A percentile compares a stretch with the other conserved stretches of the same genome.
Evolutionary conservation across 2,888 invertebrate genomes (phyloP).

Genomic region (Rhodophaea formosa): DNA sequence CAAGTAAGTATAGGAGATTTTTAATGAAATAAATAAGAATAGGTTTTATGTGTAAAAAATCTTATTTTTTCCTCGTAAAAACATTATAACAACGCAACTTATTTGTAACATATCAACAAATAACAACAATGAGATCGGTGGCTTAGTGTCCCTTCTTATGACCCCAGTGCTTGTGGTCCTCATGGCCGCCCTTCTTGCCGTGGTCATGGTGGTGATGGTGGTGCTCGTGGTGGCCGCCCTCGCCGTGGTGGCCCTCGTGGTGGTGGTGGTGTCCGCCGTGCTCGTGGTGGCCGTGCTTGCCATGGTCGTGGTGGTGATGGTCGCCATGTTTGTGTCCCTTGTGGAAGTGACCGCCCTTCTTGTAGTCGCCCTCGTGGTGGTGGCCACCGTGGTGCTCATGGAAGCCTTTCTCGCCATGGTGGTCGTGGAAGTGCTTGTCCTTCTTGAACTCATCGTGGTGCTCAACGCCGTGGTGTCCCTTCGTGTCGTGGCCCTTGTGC

Average conservation of each 20-base stretch:
- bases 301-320: constrained; percentile 88
- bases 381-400: constrained; percentile 89
- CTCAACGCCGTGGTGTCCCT: constrained; percentile 91
- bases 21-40: no score
- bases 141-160: constrained; percentile 78
- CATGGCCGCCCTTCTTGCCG: constrained; percentile 89
- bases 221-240: constrained; percentile 88
- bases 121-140: constrained; percentile 43
- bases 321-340: constrained; percentile 89
- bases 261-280: constrained; percentile 89
- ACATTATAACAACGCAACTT: constrained; percentile 48
- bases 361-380: constrained; percentile 88
- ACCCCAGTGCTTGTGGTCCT: constrained; percentile 90
- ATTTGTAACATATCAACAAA: constrained; percentile 52
- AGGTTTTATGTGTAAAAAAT: constrained; percentile 29
- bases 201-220: constrained; percentile 86
- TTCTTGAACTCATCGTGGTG: constrained; percentile 92
- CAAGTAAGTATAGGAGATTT: no score
- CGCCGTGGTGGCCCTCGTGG: constrained; percentile 88
- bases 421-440: constrained; percentile 92
- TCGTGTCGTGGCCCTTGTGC: constrained; percentile 91
- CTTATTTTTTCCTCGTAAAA: constrained; percentile 41
- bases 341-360: constrained; percentile 90
- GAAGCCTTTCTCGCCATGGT: constrained; percentile 88
- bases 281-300: constrained; percentile 88